A percentile compares a stretch with the other conserved stretches of the same genome.
These are phyloP conservation scores for Parnassius orleans DNA, from an alignment of 2,888 invertebrate genomes.

Conservation along the genomic window DNA sequence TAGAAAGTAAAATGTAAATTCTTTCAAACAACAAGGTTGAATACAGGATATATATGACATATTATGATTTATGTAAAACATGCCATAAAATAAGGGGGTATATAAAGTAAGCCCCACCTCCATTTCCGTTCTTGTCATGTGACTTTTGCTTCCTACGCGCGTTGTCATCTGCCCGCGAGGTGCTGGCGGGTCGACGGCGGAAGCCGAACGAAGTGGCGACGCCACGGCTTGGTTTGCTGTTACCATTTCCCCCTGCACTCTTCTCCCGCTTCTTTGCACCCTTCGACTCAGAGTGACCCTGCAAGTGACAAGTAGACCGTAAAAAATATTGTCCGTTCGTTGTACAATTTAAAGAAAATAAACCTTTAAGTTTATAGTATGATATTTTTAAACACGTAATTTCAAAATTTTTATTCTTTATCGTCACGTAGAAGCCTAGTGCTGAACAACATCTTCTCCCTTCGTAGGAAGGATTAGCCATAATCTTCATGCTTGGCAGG, in stretches of 20 bases:
- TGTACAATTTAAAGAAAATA: no score
- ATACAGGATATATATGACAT: background rate
- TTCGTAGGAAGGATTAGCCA: no score
- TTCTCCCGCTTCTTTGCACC: slow-evolving; percentile 80
- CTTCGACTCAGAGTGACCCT: slow-evolving; percentile 84
- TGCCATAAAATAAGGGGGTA: no score
- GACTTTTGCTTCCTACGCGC: slow-evolving; percentile 64
- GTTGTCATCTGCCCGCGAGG: slow-evolving; percentile 71
- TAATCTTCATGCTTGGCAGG: no score
- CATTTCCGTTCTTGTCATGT: slow-evolving; percentile 74
- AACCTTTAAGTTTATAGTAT: no score
- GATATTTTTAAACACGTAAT: no score
- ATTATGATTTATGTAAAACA: background rate
- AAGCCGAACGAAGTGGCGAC: slow-evolving; percentile 93
- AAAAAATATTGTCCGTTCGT: no score
- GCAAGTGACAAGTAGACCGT: slow-evolving; percentile 22
- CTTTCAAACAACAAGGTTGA: no score
- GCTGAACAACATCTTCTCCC: no score
- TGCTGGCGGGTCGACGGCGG: slow-evolving; percentile 83
- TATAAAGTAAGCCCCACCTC: slow-evolving; percentile 46
- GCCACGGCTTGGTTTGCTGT: slow-evolving; percentile 82
- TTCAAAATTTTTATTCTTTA: no score
- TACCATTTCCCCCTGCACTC: slow-evolving; percentile 64
- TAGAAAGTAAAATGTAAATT: no score
- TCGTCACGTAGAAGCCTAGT: no score